Evolutionary conservation across 2,113 vertebrate species (phyloP).

Genomic region (Callipepla squamata): DNA sequence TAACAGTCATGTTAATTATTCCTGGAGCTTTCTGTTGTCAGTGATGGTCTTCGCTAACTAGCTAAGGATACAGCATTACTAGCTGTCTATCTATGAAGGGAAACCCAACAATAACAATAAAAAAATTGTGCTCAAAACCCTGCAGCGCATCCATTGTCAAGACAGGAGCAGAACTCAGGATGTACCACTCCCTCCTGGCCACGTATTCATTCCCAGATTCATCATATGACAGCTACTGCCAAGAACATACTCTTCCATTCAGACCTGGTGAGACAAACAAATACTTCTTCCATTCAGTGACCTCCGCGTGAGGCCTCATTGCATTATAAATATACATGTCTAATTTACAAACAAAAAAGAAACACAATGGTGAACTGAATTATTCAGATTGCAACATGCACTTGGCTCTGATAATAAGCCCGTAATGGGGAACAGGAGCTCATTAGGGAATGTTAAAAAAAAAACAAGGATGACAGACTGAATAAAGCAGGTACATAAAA

Average conservation of each 20-base stretch:
- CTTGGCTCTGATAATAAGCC: not conserved
- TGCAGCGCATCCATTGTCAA: not conserved
- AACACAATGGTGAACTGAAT: not conserved
- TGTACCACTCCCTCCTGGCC: not conserved
- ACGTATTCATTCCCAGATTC: not conserved
- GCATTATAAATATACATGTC: not conserved
- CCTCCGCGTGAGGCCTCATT: not conserved
- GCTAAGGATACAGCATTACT: not conserved
- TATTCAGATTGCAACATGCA: not conserved
- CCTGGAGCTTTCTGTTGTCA: not conserved
- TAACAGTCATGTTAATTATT: not conserved
- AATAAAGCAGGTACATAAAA: not conserved
- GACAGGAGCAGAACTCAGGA: not conserved
- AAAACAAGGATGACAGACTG: not conserved
- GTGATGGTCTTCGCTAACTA: not conserved
- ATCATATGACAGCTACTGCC: not conserved
- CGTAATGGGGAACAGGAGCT: not conserved
- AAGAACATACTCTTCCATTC: not conserved
- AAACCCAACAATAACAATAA: not conserved
- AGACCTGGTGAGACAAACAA: not conserved
- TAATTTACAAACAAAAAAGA: conserved; percentile 8
- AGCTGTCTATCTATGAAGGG: not conserved
- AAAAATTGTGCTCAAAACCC: not conserved
- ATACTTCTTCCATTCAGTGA: not conserved
- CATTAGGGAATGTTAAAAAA: not conserved